phyloP scores from a whole-genome alignment of 2,888 invertebrate genomes.

The Tetranychus piercei region DNA sequence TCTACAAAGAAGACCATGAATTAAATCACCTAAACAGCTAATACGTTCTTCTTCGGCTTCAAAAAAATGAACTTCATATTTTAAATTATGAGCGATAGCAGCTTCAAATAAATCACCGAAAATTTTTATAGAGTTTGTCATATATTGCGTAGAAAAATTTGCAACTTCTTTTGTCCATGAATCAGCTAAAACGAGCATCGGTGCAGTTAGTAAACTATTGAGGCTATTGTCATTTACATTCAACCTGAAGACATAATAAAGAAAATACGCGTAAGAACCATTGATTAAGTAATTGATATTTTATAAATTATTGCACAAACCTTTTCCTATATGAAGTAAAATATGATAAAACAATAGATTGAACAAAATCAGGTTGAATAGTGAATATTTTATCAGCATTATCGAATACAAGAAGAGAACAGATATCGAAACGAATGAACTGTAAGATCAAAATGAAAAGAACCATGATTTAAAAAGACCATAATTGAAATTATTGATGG shows the following conservation, averaged over 20 bases:
- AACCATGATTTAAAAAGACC: neutral
- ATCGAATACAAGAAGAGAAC: constrained; percentile 8
- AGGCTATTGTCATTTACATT: neutral
- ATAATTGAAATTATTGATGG: neutral
- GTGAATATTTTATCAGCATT: constrained; percentile 7
- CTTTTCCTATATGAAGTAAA: neutral
- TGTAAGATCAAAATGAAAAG: neutral
- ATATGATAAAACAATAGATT: neutral
- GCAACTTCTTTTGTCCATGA: constrained; percentile 5
- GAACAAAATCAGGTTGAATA: neutral
- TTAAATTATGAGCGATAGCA: constrained; percentile 1
- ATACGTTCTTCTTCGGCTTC: constrained; percentile 1
- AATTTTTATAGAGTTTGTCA: constrained; percentile 1
- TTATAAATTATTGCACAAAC: neutral
- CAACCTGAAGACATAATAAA: neutral
- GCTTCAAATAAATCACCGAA: constrained; percentile 15
- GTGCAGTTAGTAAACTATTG: neutral
- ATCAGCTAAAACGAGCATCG: neutral
- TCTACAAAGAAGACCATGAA: neutral
- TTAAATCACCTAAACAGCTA: neutral
- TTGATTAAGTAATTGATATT: neutral
- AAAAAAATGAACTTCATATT: neutral
- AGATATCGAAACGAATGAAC: neutral
- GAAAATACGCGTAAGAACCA: neutral
- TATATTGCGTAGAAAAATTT: neutral